Evolutionary conservation across 2,113 vertebrate species (phyloP), one percentile per base, ranked within the genome.

Genomic region (Pterocles gutturalis): DNA sequence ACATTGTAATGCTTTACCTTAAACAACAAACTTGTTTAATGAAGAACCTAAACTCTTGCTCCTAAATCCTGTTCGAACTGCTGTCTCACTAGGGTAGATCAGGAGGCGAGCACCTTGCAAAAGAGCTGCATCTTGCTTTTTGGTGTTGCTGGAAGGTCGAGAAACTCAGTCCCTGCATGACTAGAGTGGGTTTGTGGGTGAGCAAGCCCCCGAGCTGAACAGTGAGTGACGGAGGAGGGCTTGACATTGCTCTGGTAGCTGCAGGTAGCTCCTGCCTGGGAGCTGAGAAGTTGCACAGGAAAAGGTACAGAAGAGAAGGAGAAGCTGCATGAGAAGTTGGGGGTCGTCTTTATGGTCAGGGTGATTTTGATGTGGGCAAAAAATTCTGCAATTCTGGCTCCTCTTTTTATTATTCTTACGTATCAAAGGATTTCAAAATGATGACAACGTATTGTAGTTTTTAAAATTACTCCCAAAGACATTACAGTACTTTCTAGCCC

Each of bases 61-160:
- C 13, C 51, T 20, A 6, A 31, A 26, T 73, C 45, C 22, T 17
- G 4, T 18, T 46, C 36, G 20, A 66, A 25, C 25, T 71, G n/a
- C 36, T 1, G 0, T 48, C 51, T 24, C 17, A 3, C 8, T 29
- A 8, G 26, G 20, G 48, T 21, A 38, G 25, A 33, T 17, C 8
- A 21, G 43, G 24, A 78, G 76, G 45, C 65, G 62, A 26, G 34
- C 34, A 49, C 33, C 17, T 65, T 48, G 26, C 8, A 45, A 19
- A 89, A 72, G 24, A 83, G 5, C 26, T 57, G 33, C 10, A 57
- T 51, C 51, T 83, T 9, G 2, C 45, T 55, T 67, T 29, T 26
- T 13, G 17, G 22, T 62, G 29, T 79, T 61, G 17, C 41, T 38
- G 62, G 22, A 51, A 89, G n/a, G 45, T 17, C 0, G 3, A 13